Base-by-base conservation (phyloP, 2,797 vertebrate genomes). In the Acanthurus lineatus region DNA sequence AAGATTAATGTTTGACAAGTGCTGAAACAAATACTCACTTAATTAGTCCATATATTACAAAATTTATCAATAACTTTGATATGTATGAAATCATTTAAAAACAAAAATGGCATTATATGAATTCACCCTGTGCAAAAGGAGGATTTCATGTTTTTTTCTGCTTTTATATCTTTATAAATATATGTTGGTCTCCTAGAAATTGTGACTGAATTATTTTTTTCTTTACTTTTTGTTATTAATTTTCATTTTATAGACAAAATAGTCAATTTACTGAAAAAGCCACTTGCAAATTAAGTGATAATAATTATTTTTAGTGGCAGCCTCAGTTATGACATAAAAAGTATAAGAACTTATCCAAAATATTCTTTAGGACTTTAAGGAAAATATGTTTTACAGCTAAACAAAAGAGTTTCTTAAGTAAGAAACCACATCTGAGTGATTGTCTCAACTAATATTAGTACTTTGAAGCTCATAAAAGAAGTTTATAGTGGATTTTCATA, bases 401-500 rank as follows among this genome's bases (percentile, higher is more conserved):
- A 32, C 20, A 3, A 5, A 32, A 48, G 6, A 28, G 3, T 42
- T 44, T 3, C 16, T 10, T 5, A 8, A 60, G 15, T 45, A 1
- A 17, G 7, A 42, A 49, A 4, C 9, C 5, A 48, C 5, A 69
- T 14, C 5, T 56, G 9, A 45, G 6, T 52, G 9, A 56, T 44
- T 49, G 5, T 17, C 19, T 11, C 2, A 17, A 10, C 7, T n/a
- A 69, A 58, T 5, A 44, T 70, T 0, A n/a, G 52, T 25, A 58
- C 10, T 52, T 25, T 14, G 56, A 10, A 77, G 12, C 56, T 52
- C 7, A 48, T 65, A 59, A 72, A 3, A 12, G 10, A 22, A 35
- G 42, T 62, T 56, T 57, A 10, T 63, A 44, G 62, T 3, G 35
- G 32, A 8, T 66, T 66, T 67, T 28, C 19, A 60, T 6, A 22